Percentiles rank a stretch among this genome's conserved stretches.
These are phyloP conservation scores for Pardosa pseudoannulata DNA, from an alignment of 2,888 invertebrate genomes.

Conservation along the genomic window DNA sequence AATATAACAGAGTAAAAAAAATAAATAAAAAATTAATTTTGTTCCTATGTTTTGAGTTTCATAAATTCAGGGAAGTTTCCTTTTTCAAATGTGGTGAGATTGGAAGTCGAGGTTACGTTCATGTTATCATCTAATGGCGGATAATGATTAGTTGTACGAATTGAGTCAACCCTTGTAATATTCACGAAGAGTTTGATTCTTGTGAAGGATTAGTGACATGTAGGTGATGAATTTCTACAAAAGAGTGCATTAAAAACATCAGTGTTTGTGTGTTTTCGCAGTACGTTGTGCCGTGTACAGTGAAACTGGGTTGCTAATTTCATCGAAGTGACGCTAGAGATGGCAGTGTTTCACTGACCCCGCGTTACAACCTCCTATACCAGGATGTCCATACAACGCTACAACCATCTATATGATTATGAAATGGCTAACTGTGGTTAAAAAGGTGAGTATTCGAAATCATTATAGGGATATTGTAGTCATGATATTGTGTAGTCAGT, in stretches of 20 bases:
- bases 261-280: background rate
- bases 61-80: too few relatives aligned
- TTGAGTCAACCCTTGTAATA: conserved; percentile 1
- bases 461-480: background rate
- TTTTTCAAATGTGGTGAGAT: conserved; percentile 5
- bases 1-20: too few relatives aligned
- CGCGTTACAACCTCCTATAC: conserved; percentile 30
- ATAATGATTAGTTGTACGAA: conserved; percentile 37
- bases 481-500: background rate
- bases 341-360: conserved; percentile 66
- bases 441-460: background rate
- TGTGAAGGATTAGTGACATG: background rate
- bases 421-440: background rate
- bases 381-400: conserved; percentile 29
- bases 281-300: background rate
- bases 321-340: conserved; percentile 48
- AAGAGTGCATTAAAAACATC: background rate
- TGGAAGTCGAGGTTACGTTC: conserved; percentile 50
- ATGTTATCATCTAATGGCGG: conserved; percentile 63
- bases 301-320: conserved; percentile 31
- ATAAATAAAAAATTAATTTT: too few relatives aligned
- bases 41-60: too few relatives aligned
- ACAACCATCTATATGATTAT: background rate
- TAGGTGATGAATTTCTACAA: background rate
- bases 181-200: background rate